These are phyloP conservation scores for Salticus scenicus DNA, from an alignment of 2,888 invertebrate species.

Conservation along the genomic window DNA sequence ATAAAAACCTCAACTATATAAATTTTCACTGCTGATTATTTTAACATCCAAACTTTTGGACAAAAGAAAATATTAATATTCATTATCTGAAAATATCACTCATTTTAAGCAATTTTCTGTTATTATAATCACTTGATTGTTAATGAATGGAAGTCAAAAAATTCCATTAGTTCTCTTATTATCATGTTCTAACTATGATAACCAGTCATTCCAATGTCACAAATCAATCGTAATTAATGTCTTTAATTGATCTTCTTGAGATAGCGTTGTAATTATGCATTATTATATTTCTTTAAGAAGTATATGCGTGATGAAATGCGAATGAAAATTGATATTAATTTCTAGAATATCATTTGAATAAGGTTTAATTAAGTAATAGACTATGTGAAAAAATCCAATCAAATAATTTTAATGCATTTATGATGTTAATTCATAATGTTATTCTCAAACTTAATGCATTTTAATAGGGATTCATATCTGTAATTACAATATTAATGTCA, in stretches of 20 bases:
- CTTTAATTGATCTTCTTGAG: neutral
- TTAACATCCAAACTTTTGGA: too few relatives aligned
- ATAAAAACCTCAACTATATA: too few relatives aligned
- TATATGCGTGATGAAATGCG: neutral
- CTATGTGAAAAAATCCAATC: too few relatives aligned
- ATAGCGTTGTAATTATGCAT: neutral
- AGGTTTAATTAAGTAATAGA: too few relatives aligned
- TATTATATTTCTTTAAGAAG: neutral
- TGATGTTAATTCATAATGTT: too few relatives aligned
- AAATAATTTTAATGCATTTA: too few relatives aligned
- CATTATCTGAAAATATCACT: neutral
- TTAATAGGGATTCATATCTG: too few relatives aligned
- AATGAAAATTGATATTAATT: neutral
- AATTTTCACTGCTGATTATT: too few relatives aligned
- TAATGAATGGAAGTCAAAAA: neutral
- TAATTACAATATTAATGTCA: too few relatives aligned
- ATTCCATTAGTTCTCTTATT: neutral
- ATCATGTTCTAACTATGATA: neutral
- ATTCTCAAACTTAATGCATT: too few relatives aligned
- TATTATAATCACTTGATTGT: neutral
- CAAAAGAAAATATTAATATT: neutral
- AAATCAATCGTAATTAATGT: neutral
- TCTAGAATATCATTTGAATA: too few relatives aligned
- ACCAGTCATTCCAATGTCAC: neutral
- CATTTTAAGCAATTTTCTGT: neutral